phyloP scores from a whole-genome alignment of 2,113 vertebrate genomes.

The Carassius carassius region DNA sequence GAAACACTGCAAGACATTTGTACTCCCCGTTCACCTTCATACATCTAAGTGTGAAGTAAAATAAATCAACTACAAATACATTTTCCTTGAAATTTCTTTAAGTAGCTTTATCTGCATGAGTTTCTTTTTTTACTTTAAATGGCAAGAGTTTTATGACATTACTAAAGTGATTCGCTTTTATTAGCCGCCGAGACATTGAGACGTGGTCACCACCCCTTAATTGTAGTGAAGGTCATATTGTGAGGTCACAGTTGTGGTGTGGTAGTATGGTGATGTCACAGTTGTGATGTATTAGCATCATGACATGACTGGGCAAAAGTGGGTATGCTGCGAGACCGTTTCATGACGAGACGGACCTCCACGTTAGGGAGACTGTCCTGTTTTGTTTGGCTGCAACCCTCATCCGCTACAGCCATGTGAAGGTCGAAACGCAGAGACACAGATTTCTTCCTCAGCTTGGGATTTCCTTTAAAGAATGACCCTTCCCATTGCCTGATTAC shows the following conservation, averaged over 20 bases:
- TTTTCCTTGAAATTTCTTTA: neutral
- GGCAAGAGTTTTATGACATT: conserved; percentile 11
- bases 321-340: conserved; percentile 91
- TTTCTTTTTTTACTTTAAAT: neutral
- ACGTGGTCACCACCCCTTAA: neutral
- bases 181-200: neutral
- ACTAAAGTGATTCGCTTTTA: conserved; percentile 2
- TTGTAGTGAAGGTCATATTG: neutral
- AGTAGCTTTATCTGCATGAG: neutral
- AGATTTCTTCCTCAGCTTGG: conserved; percentile 92
- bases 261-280: neutral
- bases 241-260: neutral
- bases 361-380: conserved; percentile 87
- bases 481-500: conserved; percentile 98
- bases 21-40: neutral
- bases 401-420: conserved; percentile 88
- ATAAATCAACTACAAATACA: neutral
- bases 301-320: conserved; percentile 79
- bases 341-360: conserved; percentile 94
- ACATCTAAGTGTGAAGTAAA: neutral
- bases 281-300: neutral
- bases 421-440: conserved; percentile 96
- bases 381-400: conserved; percentile 80
- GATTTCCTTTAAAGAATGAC: conserved; percentile 97
- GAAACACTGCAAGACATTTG: neutral